Evolutionary conservation across 2,113 vertebrate genomes (phyloP).

Genomic region (Trogon melanurus): DNA sequence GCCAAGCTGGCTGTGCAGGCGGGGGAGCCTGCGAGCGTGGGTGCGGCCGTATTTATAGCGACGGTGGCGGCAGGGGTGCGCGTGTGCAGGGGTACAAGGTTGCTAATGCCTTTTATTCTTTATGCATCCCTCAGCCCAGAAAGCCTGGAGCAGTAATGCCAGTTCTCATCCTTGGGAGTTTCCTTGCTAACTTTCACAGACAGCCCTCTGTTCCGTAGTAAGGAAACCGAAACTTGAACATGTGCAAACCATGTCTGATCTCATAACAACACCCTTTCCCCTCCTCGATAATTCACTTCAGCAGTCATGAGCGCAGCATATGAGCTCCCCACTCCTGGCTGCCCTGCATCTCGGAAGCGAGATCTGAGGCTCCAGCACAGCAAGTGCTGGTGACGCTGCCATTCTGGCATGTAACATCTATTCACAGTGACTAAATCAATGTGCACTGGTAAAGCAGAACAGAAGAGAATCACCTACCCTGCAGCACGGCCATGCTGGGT

Average conservation of each 20-base stretch:
- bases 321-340: background rate
- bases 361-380: background rate
- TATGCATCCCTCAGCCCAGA: background rate
- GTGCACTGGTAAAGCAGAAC: background rate
- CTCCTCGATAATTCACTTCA: background rate
- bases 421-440: background rate
- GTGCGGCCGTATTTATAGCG: background rate
- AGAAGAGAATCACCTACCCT: background rate
- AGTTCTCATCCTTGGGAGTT: background rate
- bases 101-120: background rate
- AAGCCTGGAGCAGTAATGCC: background rate
- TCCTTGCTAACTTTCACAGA: background rate
- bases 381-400: background rate
- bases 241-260: background rate
- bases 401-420: background rate
- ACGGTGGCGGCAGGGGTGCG: background rate
- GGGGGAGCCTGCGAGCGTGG: background rate
- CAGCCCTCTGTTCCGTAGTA: background rate
- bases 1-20: conserved; percentile 29
- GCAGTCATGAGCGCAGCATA: background rate
- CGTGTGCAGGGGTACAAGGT: background rate
- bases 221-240: background rate
- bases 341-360: background rate
- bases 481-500: rapidly evolving
- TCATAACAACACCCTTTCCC: background rate